Percentiles rank a stretch among this genome's conserved stretches.
phyloP scores from a whole-genome alignment of 2,797 vertebrate species.

The Lacerta agilis region DNA sequence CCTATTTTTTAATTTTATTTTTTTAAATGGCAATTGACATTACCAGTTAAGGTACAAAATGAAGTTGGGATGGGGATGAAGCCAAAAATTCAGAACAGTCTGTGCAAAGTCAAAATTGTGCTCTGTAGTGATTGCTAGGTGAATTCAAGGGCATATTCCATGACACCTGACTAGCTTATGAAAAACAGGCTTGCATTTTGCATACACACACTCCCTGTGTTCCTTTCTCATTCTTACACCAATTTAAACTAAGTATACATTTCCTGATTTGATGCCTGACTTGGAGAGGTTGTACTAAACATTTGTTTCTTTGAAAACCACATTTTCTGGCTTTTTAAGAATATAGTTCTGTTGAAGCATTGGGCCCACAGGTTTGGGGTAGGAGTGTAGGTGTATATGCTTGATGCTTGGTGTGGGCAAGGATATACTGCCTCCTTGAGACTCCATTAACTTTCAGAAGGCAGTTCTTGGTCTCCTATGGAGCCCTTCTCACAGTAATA shows the following conservation, averaged over 20 bases:
- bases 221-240: constrained; percentile 30
- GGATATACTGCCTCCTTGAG: constrained; percentile 57
- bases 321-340: constrained; percentile 59
- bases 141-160: constrained; percentile 25
- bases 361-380: constrained; percentile 1
- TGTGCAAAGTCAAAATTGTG: constrained; percentile 29
- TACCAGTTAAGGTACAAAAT: background rate
- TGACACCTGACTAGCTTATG: background rate
- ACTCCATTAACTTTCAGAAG: constrained; percentile 67
- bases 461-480: constrained; percentile 52
- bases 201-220: background rate
- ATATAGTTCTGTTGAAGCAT: constrained; percentile 56
- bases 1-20: background rate
- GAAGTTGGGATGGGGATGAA: background rate
- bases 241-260: constrained; percentile 46
- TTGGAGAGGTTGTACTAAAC: constrained; percentile 49
- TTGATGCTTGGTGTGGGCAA: constrained; percentile 59
- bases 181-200: background rate
- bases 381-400: constrained; percentile 47
- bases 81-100: background rate
- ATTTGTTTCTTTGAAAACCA: constrained; percentile 63
- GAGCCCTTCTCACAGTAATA: constrained; percentile 63
- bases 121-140: constrained; percentile 26
- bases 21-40: background rate
- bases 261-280: constrained; percentile 57